A percentile compares a stretch with the other conserved stretches of the same genome.
Conservation (phyloP, 2,797 vertebrate species). For the Channallabes apus region DNA sequence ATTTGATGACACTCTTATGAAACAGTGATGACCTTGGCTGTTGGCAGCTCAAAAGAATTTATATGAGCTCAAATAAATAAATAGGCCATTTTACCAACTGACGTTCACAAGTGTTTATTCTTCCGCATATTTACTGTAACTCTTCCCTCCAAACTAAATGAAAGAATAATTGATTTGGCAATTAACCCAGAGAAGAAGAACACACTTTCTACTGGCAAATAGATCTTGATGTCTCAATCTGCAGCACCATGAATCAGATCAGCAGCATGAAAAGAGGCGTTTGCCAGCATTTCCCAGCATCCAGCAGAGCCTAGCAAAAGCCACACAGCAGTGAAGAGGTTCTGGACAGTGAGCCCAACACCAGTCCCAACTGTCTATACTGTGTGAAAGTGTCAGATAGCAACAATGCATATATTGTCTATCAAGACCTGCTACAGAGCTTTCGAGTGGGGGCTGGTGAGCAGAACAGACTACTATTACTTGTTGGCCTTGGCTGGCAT, state of each 20-base stretch:
- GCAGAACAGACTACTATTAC: constrained; percentile 74
- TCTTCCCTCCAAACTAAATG: constrained; percentile 67
- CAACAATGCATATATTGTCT: constrained; percentile 53
- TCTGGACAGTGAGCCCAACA: constrained; percentile 82
- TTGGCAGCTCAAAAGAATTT: neutral
- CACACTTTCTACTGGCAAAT: constrained; percentile 89
- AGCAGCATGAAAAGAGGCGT: constrained; percentile 84
- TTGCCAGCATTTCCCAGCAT: constrained; percentile 72
- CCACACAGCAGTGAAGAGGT: constrained; percentile 78
- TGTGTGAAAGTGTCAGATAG: constrained; percentile 44
- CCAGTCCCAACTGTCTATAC: constrained; percentile 60
- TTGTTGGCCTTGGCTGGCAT: constrained; percentile 75
- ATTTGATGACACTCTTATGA: neutral
- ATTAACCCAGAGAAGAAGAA: constrained; percentile 91
- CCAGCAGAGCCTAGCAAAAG: constrained; percentile 77
- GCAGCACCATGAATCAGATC: constrained; percentile 75
- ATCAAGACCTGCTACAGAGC: constrained; percentile 39
- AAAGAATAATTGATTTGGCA: constrained; percentile 82
- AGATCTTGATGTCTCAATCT: constrained; percentile 95
- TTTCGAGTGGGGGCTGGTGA: constrained; percentile 65
- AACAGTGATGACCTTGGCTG: neutral
- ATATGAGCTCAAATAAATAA: too few species aligned
- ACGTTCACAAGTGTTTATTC: neutral
- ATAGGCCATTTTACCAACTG: neutral
- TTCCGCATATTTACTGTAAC: constrained; percentile 60